phyloP scores from a whole-genome alignment of 2,113 vertebrate species.

The Choloepus hoffmanni region DNA sequence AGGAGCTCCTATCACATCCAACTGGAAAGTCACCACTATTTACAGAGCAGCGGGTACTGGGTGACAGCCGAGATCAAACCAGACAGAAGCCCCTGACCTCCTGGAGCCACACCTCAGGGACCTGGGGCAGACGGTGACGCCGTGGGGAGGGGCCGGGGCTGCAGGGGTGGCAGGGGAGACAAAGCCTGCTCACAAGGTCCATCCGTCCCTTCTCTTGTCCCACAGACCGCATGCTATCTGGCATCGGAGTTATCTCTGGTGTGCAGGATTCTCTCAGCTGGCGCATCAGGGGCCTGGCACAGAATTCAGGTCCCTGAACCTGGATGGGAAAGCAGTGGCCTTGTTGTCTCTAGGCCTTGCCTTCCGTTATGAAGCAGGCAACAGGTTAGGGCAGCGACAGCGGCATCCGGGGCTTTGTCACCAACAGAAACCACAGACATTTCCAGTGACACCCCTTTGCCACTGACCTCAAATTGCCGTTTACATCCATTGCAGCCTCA shows the following conservation, averaged over 20 bases:
- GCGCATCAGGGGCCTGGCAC: neutral
- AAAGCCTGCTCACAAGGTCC: accelerated
- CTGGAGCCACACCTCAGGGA: accelerated
- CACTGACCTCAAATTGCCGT: accelerated
- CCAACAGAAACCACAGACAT: neutral
- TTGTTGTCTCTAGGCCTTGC: neutral
- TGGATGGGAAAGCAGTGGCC: neutral
- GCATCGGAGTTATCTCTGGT: accelerated
- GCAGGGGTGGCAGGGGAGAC: accelerated
- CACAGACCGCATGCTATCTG: accelerated
- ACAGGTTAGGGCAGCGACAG: neutral
- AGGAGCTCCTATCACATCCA: too few relatives aligned
- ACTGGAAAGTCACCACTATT: neutral
- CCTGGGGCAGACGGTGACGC: neutral
- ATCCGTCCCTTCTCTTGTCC: neutral
- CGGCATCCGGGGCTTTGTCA: neutral
- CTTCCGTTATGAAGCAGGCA: neutral
- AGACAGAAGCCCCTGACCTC: accelerated
- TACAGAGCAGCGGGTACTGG: accelerated
- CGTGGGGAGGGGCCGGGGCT: neutral
- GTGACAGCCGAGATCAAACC: neutral
- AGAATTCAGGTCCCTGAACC: neutral
- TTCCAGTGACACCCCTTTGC: accelerated
- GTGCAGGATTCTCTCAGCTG: accelerated
- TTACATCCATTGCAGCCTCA: neutral